A percentile compares a stretch with the other conserved stretches of the same genome.
These are phyloP conservation scores for Zaprionus inermis DNA, from an alignment of 1,140 invertebrate genomes.

Conservation along the genomic window DNA sequence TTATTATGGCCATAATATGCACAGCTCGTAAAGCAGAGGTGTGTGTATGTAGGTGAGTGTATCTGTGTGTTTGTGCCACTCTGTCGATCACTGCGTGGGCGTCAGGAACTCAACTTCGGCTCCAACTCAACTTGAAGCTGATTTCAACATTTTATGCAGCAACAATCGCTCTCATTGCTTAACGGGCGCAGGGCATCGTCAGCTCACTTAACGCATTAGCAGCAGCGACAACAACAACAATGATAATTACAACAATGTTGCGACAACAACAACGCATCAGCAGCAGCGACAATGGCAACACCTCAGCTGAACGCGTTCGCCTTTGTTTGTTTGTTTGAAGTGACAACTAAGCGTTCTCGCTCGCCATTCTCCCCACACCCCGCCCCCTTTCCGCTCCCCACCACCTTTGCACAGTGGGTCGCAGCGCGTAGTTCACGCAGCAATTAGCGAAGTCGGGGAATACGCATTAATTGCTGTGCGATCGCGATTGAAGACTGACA, in stretches of 20 bases:
- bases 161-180: conserved; percentile 70
- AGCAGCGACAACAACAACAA: conserved; percentile 19
- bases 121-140: not conserved
- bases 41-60: conserved; percentile 3
- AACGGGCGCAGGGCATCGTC: conserved; percentile 55
- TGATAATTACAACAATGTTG: conserved; percentile 6
- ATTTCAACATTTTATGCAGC: conserved; percentile 66
- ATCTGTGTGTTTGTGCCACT: conserved; percentile 20
- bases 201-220: conserved; percentile 76
- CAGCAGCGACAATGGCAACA: conserved; percentile 30
- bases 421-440: not conserved
- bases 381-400: too few relatives aligned
- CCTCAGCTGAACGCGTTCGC: conserved; percentile 24
- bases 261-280: not conserved
- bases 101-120: conserved; percentile 3
- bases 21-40: not conserved
- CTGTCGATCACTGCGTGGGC: conserved; percentile 55
- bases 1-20: conserved; percentile 41
- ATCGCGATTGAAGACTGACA: not conserved
- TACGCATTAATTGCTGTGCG: not conserved
- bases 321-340: conserved; percentile 54
- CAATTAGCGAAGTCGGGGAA: not conserved
- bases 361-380: not conserved
- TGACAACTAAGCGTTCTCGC: conserved; percentile 34
- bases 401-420: conserved; percentile 30